Conservation (phyloP, 2,113 vertebrate species). For the Brevimyrus niger region DNA sequence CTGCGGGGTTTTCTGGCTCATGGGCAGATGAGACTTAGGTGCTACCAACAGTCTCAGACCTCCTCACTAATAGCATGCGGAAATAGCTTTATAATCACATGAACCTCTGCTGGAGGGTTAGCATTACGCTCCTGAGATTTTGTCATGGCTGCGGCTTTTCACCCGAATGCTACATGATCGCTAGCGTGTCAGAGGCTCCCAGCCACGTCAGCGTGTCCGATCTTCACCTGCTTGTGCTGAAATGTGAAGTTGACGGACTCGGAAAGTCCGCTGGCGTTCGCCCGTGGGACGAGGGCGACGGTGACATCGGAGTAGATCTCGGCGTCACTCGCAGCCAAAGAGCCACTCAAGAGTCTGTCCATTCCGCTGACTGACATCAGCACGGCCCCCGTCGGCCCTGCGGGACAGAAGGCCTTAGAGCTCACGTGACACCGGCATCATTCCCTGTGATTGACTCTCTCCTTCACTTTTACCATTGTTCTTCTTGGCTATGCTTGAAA, state of each 20-base stretch:
- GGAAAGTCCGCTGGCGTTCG: conserved; percentile 41
- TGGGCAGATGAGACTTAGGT: too few species aligned
- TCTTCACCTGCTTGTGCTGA: conserved; percentile 37
- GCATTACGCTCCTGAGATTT: neutral
- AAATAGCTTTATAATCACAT: neutral
- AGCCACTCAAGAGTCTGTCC: conserved; percentile 47
- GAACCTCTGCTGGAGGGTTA: neutral
- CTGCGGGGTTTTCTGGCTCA: neutral
- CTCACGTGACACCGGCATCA: too few species aligned
- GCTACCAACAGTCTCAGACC: neutral
- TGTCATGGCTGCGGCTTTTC: neutral
- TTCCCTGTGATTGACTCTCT: neutral
- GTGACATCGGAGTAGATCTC: conserved; percentile 48
- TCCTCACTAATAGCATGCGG: neutral
- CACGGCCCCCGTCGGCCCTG: conserved; percentile 44
- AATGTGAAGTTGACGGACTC: conserved; percentile 56
- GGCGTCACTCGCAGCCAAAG: conserved; percentile 37
- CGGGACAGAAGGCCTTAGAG: neutral
- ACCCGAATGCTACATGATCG: neutral
- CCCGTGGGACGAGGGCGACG: conserved; percentile 37
- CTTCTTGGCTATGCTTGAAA: conserved; percentile 29
- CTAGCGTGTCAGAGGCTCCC: neutral
- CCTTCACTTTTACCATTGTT: conserved; percentile 40
- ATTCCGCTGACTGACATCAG: conserved; percentile 43
- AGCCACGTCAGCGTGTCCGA: neutral